phyloP scores from a whole-genome alignment of 2,797 vertebrate species.

The Morus bassanus region DNA sequence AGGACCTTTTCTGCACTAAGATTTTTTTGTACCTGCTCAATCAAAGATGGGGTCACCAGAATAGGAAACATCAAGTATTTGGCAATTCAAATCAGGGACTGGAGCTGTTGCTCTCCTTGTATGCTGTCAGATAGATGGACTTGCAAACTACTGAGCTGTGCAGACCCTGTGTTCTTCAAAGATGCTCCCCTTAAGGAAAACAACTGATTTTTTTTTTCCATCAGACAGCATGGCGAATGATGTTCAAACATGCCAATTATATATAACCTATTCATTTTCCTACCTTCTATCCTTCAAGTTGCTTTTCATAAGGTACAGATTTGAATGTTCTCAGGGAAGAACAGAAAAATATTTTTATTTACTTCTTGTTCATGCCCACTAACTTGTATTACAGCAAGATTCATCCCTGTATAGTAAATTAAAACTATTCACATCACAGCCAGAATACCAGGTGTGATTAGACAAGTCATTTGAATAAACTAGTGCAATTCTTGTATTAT shows the following conservation, averaged over 20 bases:
- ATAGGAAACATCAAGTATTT: background rate
- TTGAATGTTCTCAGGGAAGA: background rate
- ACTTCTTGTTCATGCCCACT: background rate
- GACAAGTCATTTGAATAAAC: background rate
- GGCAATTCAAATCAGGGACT: slow-evolving; percentile 30
- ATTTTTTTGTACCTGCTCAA: background rate
- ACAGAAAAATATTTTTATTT: background rate
- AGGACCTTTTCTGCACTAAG: background rate
- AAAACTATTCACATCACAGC: background rate
- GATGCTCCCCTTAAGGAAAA: background rate
- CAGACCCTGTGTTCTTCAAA: background rate
- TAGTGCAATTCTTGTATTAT: background rate
- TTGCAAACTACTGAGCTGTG: background rate
- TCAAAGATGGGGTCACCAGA: background rate
- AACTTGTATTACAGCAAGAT: background rate
- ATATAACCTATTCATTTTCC: background rate
- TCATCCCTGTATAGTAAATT: background rate
- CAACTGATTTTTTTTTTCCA: background rate
- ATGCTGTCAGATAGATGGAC: slow-evolving; percentile 6
- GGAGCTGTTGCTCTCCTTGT: background rate
- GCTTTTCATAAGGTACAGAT: background rate
- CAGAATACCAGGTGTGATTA: background rate
- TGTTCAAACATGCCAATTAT: background rate
- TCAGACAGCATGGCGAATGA: background rate
- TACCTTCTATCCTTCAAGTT: background rate